Evolutionary conservation across 2,888 invertebrate genomes (phyloP).

Genomic region (Schizaphis graminum): DNA sequence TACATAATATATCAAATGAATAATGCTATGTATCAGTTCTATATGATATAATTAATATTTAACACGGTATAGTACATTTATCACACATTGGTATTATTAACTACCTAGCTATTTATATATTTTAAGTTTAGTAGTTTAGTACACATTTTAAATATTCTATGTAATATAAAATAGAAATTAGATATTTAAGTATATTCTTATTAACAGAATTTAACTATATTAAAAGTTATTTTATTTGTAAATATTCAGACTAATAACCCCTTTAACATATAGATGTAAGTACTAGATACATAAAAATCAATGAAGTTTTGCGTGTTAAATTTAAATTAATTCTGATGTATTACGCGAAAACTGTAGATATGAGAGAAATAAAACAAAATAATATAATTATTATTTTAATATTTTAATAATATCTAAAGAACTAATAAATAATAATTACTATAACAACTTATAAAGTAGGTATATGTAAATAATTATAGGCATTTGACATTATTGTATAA

Average conservation of each 20-base stretch:
- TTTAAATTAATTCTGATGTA: not conserved
- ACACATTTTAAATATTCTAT: not conserved
- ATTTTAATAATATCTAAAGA: not conserved
- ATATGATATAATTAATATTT: not conserved
- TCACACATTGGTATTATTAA: not conserved
- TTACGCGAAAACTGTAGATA: not conserved
- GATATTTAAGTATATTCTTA: not conserved
- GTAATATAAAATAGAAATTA: not conserved
- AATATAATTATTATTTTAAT: not conserved
- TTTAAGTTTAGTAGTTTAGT: no score
- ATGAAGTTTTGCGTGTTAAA: constrained; percentile 45
- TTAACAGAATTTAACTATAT: not conserved
- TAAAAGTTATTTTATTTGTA: not conserved
- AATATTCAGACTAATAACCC: not conserved
- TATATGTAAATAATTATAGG: not conserved
- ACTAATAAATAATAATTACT: not conserved
- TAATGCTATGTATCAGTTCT: not conserved
- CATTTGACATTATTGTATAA: not conserved
- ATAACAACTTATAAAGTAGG: not conserved
- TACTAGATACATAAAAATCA: constrained; percentile 19
- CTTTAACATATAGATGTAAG: constrained; percentile 17
- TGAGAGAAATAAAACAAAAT: not conserved
- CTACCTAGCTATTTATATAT: no score
- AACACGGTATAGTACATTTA: not conserved
- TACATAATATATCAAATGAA: not conserved